These are phyloP conservation scores for Enteromius trimaculatus DNA, from an alignment of 2,797 vertebrate species.

Conservation along the genomic window DNA sequence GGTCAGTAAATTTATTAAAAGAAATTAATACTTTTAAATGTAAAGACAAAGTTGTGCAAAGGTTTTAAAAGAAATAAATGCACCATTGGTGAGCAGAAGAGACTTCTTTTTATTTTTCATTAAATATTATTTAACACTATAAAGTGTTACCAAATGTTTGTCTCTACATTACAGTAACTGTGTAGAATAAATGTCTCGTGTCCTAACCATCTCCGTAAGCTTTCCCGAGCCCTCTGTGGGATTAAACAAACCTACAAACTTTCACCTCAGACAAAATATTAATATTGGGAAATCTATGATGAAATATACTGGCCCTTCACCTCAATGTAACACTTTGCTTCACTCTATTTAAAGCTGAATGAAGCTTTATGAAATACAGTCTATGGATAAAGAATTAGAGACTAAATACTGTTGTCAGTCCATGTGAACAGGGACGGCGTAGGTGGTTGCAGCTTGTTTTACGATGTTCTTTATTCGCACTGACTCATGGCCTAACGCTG, in stretches of 20 bases:
- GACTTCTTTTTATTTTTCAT: not conserved
- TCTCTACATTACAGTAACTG: too few species aligned
- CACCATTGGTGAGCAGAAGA: not conserved
- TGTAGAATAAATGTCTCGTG: not conserved
- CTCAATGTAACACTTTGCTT: not conserved
- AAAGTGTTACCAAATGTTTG: not conserved
- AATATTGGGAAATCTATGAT: not conserved
- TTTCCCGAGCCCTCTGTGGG: not conserved
- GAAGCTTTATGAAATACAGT: not conserved
- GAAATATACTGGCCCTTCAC: not conserved
- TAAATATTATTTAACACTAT: not conserved
- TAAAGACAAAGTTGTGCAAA: not conserved
- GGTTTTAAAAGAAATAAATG: not conserved
- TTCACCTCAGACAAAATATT: conserved; percentile 1
- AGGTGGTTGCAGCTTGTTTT: conserved; percentile 46
- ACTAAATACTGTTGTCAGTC: not conserved
- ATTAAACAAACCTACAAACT: not conserved
- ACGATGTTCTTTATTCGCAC: conserved; percentile 34
- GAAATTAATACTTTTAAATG: not conserved
- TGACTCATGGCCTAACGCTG: conserved; percentile 37
- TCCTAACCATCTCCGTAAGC: not conserved
- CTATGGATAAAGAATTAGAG: conserved; percentile 19
- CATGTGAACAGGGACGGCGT: conserved; percentile 22
- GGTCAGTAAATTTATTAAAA: not conserved
- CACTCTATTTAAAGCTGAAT: conserved; percentile 4